Evolutionary conservation across 2,888 invertebrate genomes (phyloP).

Genomic region (Petrophora chlorosata): DNA sequence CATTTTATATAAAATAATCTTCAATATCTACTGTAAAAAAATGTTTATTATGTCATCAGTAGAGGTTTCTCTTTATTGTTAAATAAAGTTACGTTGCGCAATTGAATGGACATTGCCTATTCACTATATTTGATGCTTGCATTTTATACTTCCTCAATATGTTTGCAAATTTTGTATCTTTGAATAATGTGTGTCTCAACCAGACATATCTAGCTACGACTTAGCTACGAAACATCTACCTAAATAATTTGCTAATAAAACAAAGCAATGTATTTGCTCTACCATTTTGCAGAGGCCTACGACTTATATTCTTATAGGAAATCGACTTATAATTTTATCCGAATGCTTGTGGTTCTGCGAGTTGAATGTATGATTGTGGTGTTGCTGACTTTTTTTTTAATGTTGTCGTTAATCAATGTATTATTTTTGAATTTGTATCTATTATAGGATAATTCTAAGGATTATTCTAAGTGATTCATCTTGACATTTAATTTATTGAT

Average conservation of each 20-base stretch:
- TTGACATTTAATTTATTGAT: no score
- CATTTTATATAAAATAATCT: no score
- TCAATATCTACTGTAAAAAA: no score
- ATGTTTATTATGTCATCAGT: conserved; percentile 71
- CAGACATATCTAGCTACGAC: background rate
- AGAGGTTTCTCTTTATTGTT: conserved; percentile 75
- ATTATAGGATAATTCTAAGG: no score
- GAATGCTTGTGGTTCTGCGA: no score
- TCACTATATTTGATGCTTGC: conserved; percentile 52
- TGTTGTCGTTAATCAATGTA: no score
- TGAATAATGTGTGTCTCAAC: background rate
- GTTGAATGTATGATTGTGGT: no score
- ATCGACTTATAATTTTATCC: no score
- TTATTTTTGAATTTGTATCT: no score
- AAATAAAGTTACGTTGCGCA: conserved; percentile 75
- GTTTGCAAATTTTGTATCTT: conserved; percentile 15
- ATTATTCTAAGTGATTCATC: no score
- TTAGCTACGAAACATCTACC: background rate
- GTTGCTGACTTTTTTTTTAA: no score
- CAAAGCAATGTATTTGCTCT: conserved; percentile 12
- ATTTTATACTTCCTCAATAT: conserved; percentile 56
- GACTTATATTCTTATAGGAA: no score
- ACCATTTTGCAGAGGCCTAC: conserved; percentile 3
- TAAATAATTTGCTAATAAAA: conserved; percentile 5
- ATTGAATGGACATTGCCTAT: conserved; percentile 46